These are phyloP conservation scores for Ichneumoninae sp. DNA, from an alignment of 2,888 invertebrate species.

Conservation along the genomic window DNA sequence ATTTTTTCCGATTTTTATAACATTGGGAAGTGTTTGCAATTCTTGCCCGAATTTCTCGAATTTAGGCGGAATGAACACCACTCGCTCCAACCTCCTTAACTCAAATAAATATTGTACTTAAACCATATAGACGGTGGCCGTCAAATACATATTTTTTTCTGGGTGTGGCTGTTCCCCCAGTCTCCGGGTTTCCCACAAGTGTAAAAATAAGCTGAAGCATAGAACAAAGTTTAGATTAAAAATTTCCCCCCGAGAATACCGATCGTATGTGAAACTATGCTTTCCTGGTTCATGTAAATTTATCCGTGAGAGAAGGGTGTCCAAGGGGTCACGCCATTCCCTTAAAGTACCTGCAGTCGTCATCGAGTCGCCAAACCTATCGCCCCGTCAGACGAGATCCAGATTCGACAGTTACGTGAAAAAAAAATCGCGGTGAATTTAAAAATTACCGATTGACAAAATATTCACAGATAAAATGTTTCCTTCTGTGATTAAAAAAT, in stretches of 20 bases:
- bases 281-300: neutral
- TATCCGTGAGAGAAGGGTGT: neutral
- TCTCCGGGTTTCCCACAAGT: neutral
- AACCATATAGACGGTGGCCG: too few relatives aligned
- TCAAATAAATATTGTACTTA: too few relatives aligned
- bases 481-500: neutral
- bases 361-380: neutral
- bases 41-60: too few relatives aligned
- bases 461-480: neutral
- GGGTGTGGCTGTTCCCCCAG: too few relatives aligned
- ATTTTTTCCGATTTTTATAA: too few relatives aligned
- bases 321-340: neutral
- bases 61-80: too few relatives aligned
- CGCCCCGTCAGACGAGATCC: neutral
- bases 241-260: neutral
- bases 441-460: neutral
- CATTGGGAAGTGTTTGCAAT: too few relatives aligned
- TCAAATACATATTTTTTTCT: too few relatives aligned
- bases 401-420: too few relatives aligned
- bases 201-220: neutral
- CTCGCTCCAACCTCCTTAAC: too few relatives aligned
- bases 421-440: neutral
- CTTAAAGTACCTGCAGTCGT: neutral
- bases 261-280: neutral
- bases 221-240: neutral